A percentile compares a stretch with the other conserved stretches of the same genome.
phyloP scores from a whole-genome alignment of 1,140 invertebrate species.

The Anastatus disparis region DNA sequence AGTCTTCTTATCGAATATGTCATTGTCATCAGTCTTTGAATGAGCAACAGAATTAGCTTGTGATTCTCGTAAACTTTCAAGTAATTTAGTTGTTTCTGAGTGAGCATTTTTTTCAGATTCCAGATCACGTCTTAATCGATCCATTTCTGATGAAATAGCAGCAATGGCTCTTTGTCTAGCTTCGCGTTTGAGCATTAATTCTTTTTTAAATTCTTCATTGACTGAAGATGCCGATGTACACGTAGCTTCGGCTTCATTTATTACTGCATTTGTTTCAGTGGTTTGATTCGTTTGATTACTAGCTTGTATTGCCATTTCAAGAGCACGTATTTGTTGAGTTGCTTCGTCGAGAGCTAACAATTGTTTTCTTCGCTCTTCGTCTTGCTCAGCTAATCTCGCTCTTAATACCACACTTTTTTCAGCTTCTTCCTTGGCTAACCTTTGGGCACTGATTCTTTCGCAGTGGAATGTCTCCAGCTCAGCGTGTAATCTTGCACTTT shows the following conservation, averaged over 20 bases:
- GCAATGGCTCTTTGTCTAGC: slow-evolving; percentile 63
- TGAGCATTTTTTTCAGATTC: slow-evolving; percentile 63
- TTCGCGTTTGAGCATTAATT: slow-evolving; percentile 60
- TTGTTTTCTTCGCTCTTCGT: slow-evolving; percentile 52
- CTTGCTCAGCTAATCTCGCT: slow-evolving; percentile 50
- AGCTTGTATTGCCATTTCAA: slow-evolving; percentile 52
- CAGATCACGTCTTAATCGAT: slow-evolving; percentile 58
- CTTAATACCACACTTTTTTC: slow-evolving; percentile 46
- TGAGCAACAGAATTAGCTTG: slow-evolving; percentile 41
- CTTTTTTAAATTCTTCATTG: slow-evolving; percentile 62
- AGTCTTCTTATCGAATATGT: slow-evolving; percentile 15
- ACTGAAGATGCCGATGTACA: neutral
- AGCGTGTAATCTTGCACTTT: slow-evolving; percentile 51
- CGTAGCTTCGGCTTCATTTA: neutral
- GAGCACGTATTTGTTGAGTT: slow-evolving; percentile 54
- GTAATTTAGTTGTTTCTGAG: slow-evolving; percentile 56
- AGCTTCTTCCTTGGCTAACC: slow-evolving; percentile 42
- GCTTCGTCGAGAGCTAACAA: slow-evolving; percentile 51
- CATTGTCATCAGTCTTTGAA: slow-evolving; percentile 36
- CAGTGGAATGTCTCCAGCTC: slow-evolving; percentile 53
- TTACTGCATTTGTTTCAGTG: neutral
- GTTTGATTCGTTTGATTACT: slow-evolving; percentile 33
- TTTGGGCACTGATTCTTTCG: slow-evolving; percentile 52
- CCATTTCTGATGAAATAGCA: slow-evolving; percentile 64
- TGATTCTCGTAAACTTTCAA: slow-evolving; percentile 54